Conservation (phyloP, 2,888 invertebrate species). For the Liodrosophila aerea region DNA sequence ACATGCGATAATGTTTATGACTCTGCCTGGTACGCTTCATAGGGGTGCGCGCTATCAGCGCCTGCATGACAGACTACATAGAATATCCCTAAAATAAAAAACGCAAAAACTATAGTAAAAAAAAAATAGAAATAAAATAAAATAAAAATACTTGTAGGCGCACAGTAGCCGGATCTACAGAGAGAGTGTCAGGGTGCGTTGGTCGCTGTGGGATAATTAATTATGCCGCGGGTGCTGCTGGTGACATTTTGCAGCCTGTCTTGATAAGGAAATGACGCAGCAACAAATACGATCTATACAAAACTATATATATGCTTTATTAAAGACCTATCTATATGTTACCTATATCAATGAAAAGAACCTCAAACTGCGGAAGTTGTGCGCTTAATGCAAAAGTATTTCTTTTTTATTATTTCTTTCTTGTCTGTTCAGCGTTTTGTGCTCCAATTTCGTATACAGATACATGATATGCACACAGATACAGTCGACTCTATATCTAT, state of each 20-base stretch:
- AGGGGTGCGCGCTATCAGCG: constrained; percentile 62
- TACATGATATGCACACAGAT: constrained; percentile 24
- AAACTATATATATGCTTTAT: constrained; percentile 11
- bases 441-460: constrained; percentile 44
- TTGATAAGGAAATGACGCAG: constrained; percentile 72
- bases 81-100: constrained; percentile 7
- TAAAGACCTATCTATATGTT: neutral
- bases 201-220: constrained; percentile 58
- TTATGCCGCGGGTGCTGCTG: constrained; percentile 55
- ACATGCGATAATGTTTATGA: constrained; percentile 73
- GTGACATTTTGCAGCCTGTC: constrained; percentile 60
- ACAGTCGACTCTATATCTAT: constrained; percentile 8
- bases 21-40: constrained; percentile 41
- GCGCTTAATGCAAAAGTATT: constrained; percentile 28
- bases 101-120: constrained; percentile 9
- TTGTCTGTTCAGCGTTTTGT: constrained; percentile 45
- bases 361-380: constrained; percentile 36
- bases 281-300: constrained; percentile 36
- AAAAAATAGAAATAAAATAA: neutral
- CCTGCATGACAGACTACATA: constrained; percentile 56
- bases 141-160: constrained; percentile 10
- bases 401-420: constrained; percentile 13
- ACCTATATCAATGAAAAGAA: neutral
- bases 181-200: neutral
- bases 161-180: constrained; percentile 31